Conservation (phyloP, 2,797 vertebrate genomes). For the Selene dorsalis region DNA sequence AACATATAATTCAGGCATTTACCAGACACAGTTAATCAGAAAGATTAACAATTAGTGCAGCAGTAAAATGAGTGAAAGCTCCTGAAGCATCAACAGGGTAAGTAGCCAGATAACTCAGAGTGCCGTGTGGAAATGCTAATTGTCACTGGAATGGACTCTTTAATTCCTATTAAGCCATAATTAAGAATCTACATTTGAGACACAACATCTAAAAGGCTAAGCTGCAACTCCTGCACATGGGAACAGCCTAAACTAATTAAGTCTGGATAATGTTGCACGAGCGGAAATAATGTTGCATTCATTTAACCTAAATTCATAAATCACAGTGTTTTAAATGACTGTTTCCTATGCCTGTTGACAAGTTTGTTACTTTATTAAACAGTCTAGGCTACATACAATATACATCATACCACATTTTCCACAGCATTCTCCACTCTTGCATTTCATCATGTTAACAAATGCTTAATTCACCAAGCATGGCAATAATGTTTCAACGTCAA, state of each 20-base stretch:
- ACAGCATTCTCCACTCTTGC: not conserved
- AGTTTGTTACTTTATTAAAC: conserved; percentile 17
- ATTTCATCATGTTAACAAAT: conserved; percentile 11
- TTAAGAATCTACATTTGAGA: conserved; percentile 62
- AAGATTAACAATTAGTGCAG: conserved; percentile 57
- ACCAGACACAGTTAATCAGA: conserved; percentile 56
- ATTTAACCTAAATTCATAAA: conserved; percentile 54
- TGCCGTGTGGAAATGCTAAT: conserved; percentile 47
- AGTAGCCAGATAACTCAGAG: conserved; percentile 59
- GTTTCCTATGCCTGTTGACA: conserved; percentile 17
- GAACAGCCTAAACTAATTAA: conserved; percentile 61
- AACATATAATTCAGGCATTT: conserved; percentile 60
- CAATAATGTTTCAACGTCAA: not conserved
- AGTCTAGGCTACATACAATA: not conserved
- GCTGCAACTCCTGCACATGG: conserved; percentile 30
- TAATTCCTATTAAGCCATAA: conserved; percentile 66
- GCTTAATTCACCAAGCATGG: conserved; percentile 12
- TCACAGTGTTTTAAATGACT: conserved; percentile 37
- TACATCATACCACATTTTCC: not conserved
- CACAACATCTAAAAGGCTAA: conserved; percentile 45
- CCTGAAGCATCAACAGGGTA: conserved; percentile 54
- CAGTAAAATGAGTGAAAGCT: conserved; percentile 62
- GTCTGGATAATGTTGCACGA: conserved; percentile 40
- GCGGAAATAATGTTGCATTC: conserved; percentile 45
- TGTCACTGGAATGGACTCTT: conserved; percentile 60